Evolutionary conservation across 2,888 invertebrate genomes (phyloP).

Genomic region (Hirtodrosophila cameraria): DNA sequence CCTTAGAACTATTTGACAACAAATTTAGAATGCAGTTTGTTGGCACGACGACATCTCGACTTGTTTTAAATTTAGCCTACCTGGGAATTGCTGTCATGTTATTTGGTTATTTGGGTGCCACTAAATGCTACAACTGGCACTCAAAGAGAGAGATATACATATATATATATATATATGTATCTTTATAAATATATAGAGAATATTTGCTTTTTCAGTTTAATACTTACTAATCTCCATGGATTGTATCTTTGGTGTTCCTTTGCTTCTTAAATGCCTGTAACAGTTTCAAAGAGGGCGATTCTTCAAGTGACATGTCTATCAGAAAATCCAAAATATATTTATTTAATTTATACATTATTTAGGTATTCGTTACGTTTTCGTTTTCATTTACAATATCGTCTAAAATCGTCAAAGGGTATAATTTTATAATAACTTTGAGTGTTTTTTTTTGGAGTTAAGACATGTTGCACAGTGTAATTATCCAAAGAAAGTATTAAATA

Average conservation of each 20-base stretch:
- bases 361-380: no score
- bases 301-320: conserved; percentile 4
- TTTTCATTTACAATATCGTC: no score
- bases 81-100: conserved; percentile 52
- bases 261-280: conserved; percentile 3
- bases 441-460: no score
- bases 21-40: conserved; percentile 58
- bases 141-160: neutral
- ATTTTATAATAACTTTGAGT: no score
- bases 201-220: neutral
- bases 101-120: conserved; percentile 6
- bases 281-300: conserved; percentile 2
- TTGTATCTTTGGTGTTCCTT: no score
- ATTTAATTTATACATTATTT: no score
- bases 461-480: no score
- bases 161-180: neutral
- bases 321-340: conserved; percentile 5
- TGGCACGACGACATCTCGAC: conserved; percentile 46
- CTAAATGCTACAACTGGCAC: neutral
- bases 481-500: no score
- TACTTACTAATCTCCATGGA: neutral
- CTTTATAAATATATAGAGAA: neutral
- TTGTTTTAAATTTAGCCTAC: conserved; percentile 64
- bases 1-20: conserved; percentile 40
- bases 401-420: no score